Percentiles rank a stretch among this genome's conserved stretches.
phyloP scores from a whole-genome alignment of 2,113 vertebrate species.

The Puma concolor region DNA sequence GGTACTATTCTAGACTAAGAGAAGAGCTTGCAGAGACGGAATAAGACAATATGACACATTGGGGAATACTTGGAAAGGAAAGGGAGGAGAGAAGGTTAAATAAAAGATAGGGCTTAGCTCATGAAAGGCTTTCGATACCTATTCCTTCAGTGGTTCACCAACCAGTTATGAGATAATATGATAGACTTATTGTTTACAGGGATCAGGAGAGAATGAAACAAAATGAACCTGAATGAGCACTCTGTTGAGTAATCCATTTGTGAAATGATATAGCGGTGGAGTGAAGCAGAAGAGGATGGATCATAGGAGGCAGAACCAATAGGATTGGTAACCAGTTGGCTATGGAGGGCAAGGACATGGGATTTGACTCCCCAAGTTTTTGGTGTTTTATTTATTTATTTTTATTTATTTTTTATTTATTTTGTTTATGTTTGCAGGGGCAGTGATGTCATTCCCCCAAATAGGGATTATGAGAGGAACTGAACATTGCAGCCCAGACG shows the following conservation, averaged over 20 bases:
- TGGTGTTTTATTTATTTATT: not conserved
- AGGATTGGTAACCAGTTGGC: not conserved
- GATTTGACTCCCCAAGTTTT: not conserved
- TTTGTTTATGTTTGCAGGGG: not conserved
- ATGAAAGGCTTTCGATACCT: not conserved
- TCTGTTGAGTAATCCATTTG: not conserved
- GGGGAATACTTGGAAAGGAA: not conserved
- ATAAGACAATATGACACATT: not conserved
- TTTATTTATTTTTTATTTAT: not conserved
- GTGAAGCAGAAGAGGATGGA: not conserved
- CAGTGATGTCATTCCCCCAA: not conserved
- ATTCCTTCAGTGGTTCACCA: not conserved
- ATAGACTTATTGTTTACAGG: not conserved
- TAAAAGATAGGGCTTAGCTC: not conserved
- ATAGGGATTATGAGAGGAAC: not conserved
- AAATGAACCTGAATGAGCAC: not conserved
- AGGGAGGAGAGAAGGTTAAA: not conserved
- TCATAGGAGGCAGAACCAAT: not conserved
- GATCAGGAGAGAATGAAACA: not conserved
- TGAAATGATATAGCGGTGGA: not conserved
- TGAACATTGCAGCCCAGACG: not conserved
- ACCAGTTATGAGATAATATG: not conserved
- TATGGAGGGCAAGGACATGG: not conserved
- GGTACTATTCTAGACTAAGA: not conserved
- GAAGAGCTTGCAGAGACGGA: not conserved